Percentiles rank a stretch among this genome's conserved stretches.
These are phyloP conservation scores for Dicaeum eximium DNA, from an alignment of 2,113 vertebrate genomes.

Conservation along the genomic window DNA sequence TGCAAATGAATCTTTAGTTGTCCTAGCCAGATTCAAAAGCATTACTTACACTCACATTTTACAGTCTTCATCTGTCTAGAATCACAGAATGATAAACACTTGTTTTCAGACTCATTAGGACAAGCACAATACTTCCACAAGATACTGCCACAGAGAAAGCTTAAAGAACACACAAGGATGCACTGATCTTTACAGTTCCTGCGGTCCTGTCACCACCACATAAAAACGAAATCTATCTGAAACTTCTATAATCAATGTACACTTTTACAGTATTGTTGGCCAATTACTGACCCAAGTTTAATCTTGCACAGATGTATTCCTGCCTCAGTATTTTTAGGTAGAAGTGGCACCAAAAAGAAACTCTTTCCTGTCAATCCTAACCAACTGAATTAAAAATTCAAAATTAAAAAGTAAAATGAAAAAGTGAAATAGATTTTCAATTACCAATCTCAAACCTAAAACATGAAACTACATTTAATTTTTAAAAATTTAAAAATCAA, in stretches of 20 bases:
- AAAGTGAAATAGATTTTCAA: not conserved
- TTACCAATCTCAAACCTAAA: not conserved
- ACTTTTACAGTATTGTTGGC: not conserved
- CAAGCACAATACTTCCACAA: not conserved
- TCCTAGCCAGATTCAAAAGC: not conserved
- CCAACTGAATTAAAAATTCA: not conserved
- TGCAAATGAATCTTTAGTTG: not conserved
- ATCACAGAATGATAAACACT: not conserved
- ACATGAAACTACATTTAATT: not conserved
- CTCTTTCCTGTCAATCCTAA: not conserved
- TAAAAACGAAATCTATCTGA: not conserved
- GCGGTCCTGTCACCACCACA: not conserved
- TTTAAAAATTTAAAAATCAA: rapidly evolving
- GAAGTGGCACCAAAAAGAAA: not conserved
- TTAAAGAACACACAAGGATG: not conserved
- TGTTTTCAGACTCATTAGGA: not conserved
- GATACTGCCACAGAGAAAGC: not conserved
- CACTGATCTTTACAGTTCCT: not conserved
- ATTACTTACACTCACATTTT: not conserved
- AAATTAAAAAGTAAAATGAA: no score
- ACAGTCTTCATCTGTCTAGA: not conserved
- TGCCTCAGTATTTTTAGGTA: not conserved
- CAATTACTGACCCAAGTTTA: not conserved
- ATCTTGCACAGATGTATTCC: not conserved
- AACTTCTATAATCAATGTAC: not conserved